These are phyloP conservation scores for Neomorphus geoffroyi DNA, from an alignment of 2,797 vertebrate species.

Conservation along the genomic window DNA sequence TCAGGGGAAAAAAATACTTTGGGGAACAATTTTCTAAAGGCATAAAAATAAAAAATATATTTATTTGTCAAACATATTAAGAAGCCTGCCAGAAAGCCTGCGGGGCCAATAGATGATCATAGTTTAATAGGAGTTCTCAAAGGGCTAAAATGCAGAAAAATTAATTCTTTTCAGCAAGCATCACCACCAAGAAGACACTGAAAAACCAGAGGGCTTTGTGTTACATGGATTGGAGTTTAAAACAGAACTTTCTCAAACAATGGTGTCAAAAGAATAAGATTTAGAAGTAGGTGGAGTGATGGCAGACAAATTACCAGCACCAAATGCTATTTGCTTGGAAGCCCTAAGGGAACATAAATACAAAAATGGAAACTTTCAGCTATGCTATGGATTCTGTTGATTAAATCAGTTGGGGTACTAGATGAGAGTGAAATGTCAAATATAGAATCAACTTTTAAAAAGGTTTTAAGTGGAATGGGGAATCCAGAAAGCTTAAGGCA, in stretches of 20 bases:
- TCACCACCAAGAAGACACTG: neutral
- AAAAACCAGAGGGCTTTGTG: slow-evolving; percentile 5
- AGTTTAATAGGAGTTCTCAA: slow-evolving; percentile 7
- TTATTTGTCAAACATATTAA: slow-evolving; percentile 24
- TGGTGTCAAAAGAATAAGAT: neutral
- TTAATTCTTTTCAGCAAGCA: neutral
- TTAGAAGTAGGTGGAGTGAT: neutral
- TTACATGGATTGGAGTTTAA: neutral
- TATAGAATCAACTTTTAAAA: neutral
- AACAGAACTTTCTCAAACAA: neutral
- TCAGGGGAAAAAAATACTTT: neutral
- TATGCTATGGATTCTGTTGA: neutral
- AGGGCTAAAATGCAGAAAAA: slow-evolving; percentile 26
- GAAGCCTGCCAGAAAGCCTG: slow-evolving; percentile 1
- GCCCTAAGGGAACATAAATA: neutral
- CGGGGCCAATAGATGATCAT: neutral
- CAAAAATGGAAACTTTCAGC: neutral
- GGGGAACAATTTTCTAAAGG: slow-evolving; percentile 2
- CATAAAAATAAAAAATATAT: slow-evolving; percentile 16
- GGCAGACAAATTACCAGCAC: neutral
- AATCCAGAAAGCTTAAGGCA: neutral
- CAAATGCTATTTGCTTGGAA: neutral
- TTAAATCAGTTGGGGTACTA: neutral
- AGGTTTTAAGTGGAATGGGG: neutral
- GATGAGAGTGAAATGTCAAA: neutral